Base-by-base conservation (phyloP, 2,888 invertebrate genomes). In the Nomada hirtipes region DNA sequence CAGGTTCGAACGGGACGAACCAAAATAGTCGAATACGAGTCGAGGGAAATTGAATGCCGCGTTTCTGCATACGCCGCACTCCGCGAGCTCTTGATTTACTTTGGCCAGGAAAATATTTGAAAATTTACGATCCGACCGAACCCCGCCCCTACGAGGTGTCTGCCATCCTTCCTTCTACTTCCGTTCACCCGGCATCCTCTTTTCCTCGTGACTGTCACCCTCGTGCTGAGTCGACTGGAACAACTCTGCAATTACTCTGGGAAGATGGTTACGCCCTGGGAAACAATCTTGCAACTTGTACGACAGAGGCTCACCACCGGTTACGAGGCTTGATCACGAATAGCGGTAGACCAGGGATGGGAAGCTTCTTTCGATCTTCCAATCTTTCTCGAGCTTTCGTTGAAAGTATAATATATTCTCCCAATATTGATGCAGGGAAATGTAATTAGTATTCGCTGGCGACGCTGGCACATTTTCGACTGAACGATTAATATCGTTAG, bases 171-270 rank as follows among this genome's bases (percentile, higher is more conserved):
- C n/a, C 73, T 47, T 78, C 69, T 61, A 59, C 73, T 47, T 60
- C n/a, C 73, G 55, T 76, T 67, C 64, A 59, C 64, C 15, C 60
- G 64, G 26, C n/a, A 18, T 23, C 55, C 80, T 80, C 83, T 83
- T 87, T 78, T 81, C 74, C 85, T 77, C 79, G 83, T 83, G 86
- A 70, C 86, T 86, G 84, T 87, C 88, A 84, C 84, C 88, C 9
- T 29, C 87, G 83, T 87, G 92, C 91, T 92, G 91, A 92, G 89
- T 92, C 92, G 86, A 88, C 91, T 89, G 86, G 91, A 91, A 91
- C 91, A 89, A 91, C 90, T 89, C 88, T 86, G 91, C 92, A 92
- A 92, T 92, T 92, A 92, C 91, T 92, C 91, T 90, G 89, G 73
- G 85, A 88, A 91, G 91, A 92, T 92, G 90, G 91, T 90, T 92